Evolutionary conservation across 2,797 vertebrate genomes (phyloP), one percentile per base, ranked within the genome.

Genomic region (Ambastaia sidthimunki): DNA sequence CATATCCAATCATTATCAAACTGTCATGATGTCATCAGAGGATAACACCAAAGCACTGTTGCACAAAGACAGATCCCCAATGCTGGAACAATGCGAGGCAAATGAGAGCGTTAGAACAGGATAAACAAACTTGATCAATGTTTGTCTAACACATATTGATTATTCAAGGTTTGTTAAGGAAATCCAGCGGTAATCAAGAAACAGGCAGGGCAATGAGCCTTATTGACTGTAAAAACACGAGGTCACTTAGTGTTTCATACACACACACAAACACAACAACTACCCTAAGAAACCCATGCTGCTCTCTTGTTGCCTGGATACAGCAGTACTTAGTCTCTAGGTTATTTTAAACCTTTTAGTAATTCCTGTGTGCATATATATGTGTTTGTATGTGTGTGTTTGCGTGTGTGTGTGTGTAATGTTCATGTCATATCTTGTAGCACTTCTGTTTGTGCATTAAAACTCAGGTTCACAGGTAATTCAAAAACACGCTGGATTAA

Each of bases 311-410:
- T 84, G 86, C 87, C 83, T 84, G 62, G 83, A 84, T 85, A 85
- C 86, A 62, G 76, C 71, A 82, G 65, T 66, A 74, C 75, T 80
- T 71, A 28, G 60, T 70, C 70, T 78, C 74, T 74, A 25, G 75
- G 83, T 80, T 85, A 83, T 86, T 86, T 86, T 86, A 75, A 84
- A 79, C 77, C 82, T 82, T 83, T 86, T 78, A 86, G 79, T 71
- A 80, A 74, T 52, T 67, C 63, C 37, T 78, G 70, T 71, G 68
- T 80, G 65, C 55, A 48, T 67, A 67, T 77, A 48, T 80, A 41
- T 48, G 71, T 73, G 65, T 68, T 25, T 74, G 76, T 48, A 62
- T 66, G 60, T 55, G 74, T 71, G 60, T 55, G 68, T n/a, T n/a
- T 47, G 55, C 31, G 60, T 55, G 62, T 2, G 52, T 18, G 65